A percentile compares a stretch with the other conserved stretches of the same genome.
Evolutionary conservation across 1,140 invertebrate genomes (phyloP).

Genomic region (Rhizoglyphus robini): DNA sequence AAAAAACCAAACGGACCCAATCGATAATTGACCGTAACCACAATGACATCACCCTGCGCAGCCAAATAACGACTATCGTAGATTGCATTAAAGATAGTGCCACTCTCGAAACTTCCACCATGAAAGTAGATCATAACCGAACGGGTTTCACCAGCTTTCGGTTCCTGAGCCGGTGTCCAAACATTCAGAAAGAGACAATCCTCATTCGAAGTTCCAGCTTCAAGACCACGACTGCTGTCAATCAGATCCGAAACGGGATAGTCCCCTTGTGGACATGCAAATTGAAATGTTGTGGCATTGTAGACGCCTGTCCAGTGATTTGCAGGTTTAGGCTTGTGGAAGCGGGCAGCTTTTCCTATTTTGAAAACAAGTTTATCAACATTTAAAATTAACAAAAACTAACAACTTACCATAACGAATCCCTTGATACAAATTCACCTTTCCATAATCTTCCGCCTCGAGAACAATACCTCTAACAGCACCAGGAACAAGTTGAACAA

Average conservation of each 20-base stretch:
- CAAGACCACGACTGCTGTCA: background rate
- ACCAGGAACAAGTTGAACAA: no score
- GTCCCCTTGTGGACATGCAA: background rate
- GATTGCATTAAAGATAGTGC: constrained; percentile 58
- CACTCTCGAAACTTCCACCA: constrained; percentile 35
- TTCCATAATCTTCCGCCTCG: background rate
- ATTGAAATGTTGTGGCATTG: background rate
- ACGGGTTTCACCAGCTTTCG: background rate
- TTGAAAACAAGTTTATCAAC: background rate
- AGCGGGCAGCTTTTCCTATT: background rate
- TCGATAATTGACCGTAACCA: constrained; percentile 88
- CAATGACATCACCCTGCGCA: constrained; percentile 75
- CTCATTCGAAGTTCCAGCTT: constrained; percentile 24
- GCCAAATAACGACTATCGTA: constrained; percentile 78
- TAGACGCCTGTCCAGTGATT: background rate
- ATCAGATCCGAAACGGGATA: background rate
- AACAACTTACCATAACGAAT: background rate
- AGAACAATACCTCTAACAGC: background rate
- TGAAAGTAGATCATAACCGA: constrained; percentile 29
- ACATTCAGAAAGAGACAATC: constrained; percentile 37
- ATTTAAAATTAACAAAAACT: background rate
- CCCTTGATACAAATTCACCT: constrained; percentile 2
- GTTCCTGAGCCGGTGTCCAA: constrained; percentile 27
- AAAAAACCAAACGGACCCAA: constrained; percentile 83
- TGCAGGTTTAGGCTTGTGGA: background rate